Evolutionary conservation across 1,140 invertebrate genomes (phyloP).

Genomic region (Yoshiicerus persimilis): DNA sequence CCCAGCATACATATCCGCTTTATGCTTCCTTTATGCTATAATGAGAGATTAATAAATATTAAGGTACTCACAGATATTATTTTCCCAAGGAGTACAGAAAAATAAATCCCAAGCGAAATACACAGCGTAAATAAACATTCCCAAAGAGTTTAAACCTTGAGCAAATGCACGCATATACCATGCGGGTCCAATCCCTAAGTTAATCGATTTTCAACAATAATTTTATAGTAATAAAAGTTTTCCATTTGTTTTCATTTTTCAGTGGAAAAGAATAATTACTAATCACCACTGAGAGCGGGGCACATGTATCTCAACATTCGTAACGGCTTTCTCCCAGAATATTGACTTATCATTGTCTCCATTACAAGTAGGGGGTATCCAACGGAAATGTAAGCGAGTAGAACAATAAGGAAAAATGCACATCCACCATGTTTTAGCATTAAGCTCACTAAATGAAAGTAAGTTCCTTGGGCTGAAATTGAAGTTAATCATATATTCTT

Average conservation of each 20-base stretch:
- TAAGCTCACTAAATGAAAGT: background rate
- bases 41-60: too few species aligned
- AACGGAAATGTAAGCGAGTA: background rate
- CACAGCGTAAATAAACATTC: background rate
- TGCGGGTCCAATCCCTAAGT: background rate
- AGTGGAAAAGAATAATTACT: too few species aligned
- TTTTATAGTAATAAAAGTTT: too few species aligned
- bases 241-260: too few species aligned
- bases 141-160: background rate
- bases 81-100: background rate
- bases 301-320: background rate
- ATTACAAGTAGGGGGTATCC: background rate
- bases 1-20: too few species aligned
- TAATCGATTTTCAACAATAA: too few species aligned
- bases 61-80: background rate
- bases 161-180: background rate
- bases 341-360: slow-evolving; percentile 31
- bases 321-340: slow-evolving; percentile 29
- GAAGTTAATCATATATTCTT: too few species aligned
- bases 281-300: slow-evolving; percentile 5
- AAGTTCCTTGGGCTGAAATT: background rate
- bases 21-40: too few species aligned
- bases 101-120: background rate
- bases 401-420: background rate
- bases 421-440: background rate